phyloP scores from a whole-genome alignment of 2,797 vertebrate species.

The Muscicapa striata region DNA sequence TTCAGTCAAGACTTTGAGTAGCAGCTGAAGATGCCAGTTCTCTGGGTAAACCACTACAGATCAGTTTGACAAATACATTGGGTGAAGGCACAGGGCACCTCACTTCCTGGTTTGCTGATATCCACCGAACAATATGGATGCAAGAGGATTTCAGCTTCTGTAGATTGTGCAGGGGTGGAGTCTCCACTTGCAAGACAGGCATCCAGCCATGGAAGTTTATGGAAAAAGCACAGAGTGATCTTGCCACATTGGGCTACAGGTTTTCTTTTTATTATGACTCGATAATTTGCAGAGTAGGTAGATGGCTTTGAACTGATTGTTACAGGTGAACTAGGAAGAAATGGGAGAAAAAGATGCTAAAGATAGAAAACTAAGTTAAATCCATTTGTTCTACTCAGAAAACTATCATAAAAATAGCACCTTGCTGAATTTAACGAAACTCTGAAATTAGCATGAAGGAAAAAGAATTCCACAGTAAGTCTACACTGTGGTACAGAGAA shows the following conservation, averaged over 20 bases:
- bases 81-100: not conserved
- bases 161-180: not conserved
- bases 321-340: not conserved
- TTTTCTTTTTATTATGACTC: not conserved
- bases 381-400: not conserved
- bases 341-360: not conserved
- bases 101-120: not conserved
- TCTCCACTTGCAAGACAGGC: not conserved
- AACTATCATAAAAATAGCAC: not conserved
- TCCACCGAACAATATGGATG: accelerated
- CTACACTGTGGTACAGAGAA: not conserved
- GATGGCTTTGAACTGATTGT: not conserved
- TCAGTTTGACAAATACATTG: not conserved
- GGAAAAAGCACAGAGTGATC: not conserved
- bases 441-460: not conserved
- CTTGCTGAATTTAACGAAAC: not conserved
- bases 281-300: not conserved
- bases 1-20: not conserved
- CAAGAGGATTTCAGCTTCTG: not conserved
- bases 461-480: not conserved
- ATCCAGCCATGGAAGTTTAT: not conserved
- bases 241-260: not conserved
- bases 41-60: not conserved
- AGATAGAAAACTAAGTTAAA: not conserved
- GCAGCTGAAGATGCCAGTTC: not conserved